A percentile compares a stretch with the other conserved stretches of the same genome.
These are phyloP conservation scores for Macquaria australasica DNA, from an alignment of 2,113 vertebrate species.

Conservation along the genomic window DNA sequence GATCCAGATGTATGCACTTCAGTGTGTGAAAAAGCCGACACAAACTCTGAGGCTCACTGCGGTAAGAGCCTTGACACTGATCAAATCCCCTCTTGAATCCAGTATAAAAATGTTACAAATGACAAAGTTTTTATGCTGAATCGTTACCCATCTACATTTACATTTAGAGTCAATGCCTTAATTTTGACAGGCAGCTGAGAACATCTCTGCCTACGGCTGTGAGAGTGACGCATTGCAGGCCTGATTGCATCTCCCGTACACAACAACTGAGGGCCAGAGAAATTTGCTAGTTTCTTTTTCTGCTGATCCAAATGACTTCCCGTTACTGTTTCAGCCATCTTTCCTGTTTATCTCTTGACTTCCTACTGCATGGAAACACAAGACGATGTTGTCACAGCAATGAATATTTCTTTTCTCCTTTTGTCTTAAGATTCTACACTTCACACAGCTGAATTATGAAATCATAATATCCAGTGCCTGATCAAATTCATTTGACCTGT, in stretches of 20 bases:
- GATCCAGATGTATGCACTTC: conserved; percentile 8
- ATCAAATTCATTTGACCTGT: not conserved
- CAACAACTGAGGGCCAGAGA: conserved; percentile 14
- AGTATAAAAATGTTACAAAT: conserved; percentile 16
- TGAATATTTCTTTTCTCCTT: not conserved
- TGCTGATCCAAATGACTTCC: conserved; percentile 19
- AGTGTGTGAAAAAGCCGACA: conserved; percentile 4
- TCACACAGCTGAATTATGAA: not conserved
- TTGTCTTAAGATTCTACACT: not conserved
- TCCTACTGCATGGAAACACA: not conserved
- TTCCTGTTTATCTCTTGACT: not conserved
- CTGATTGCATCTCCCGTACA: conserved; percentile 53
- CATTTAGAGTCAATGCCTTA: conserved; percentile 52
- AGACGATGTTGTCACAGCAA: not conserved
- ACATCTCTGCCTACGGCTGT: conserved; percentile 57
- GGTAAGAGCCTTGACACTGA: not conserved
- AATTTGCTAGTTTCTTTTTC: conserved; percentile 25
- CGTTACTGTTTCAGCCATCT: not conserved
- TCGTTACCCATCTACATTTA: conserved; percentile 35
- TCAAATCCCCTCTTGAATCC: not conserved
- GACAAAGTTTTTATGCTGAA: conserved; percentile 23
- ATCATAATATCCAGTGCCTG: not conserved
- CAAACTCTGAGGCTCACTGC: conserved; percentile 10
- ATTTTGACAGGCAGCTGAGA: conserved; percentile 73
- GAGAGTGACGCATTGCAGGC: conserved; percentile 70